Base-by-base conservation (phyloP, 2,888 invertebrate species). In the Toxonevra muliebris region DNA sequence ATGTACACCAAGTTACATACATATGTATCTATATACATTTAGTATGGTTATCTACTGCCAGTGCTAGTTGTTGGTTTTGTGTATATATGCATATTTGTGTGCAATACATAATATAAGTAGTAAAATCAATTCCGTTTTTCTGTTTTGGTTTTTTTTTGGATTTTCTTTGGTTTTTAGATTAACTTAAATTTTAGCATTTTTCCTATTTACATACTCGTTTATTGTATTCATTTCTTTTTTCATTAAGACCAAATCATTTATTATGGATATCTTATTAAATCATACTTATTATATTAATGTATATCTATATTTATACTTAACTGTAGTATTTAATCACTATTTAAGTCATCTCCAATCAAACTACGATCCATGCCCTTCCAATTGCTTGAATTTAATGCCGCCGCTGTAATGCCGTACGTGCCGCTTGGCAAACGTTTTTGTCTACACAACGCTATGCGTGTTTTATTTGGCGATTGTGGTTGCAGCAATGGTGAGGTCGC, bases 401-500 rank as follows among this genome's bases (percentile, higher is more conserved):
- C 71, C 40, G 76, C 75, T 62, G 77, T 70, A 60, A 78, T 73
- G 42, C 74, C 75, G 55, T 76, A 78, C 0, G 77, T 70, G n/a
- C 76, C 76, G 50, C 73, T 71, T 1, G 79, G 76, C 53, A 80
- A 58, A 58, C 80, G 76, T 65, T 80, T 80, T 64, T 80, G 80
- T 17, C 80, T 71, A 65, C 79, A 79, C 42, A 79, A 65, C 40
- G 77, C 74, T 12, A 78, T 58, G 69, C 77, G 79, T 17, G 76
- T 69, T 66, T 78, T 79, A 62, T 62, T 75, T 42, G 78, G 77
- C 48, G 78, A 77, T 10, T 69, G 71, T 59, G 77, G 76, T 61
- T 79, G 79, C 20, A 82, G 69, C 3, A 90, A 82, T 1, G 91
- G 91, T 2, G 90, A 90, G 41, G 90, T 90, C 53, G 89, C 90